Conservation (phyloP, 2,888 invertebrate species). For the Drosophila meridiana region DNA sequence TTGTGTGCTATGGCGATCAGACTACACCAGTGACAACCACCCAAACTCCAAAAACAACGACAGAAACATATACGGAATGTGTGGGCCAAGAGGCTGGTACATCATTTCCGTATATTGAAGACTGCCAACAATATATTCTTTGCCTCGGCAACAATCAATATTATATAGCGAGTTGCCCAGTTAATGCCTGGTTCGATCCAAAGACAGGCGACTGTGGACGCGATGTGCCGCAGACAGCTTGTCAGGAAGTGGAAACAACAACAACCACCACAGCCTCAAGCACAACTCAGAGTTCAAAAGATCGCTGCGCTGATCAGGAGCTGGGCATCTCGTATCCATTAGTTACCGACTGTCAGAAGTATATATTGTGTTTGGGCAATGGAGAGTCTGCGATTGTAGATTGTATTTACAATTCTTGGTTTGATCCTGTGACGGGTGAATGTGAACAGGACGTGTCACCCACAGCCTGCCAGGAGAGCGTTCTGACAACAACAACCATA, state of each 20-base stretch:
- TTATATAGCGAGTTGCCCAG: slow-evolving; percentile 51
- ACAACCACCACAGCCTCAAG: slow-evolving; percentile 30
- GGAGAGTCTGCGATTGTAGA: slow-evolving; percentile 43
- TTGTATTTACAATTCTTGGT: slow-evolving; percentile 68
- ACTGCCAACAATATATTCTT: slow-evolving; percentile 60
- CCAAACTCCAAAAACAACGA: not conserved
- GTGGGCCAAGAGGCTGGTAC: slow-evolving; percentile 26
- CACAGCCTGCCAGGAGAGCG: slow-evolving; percentile 49
- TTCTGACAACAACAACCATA: not conserved
- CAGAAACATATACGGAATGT: not conserved
- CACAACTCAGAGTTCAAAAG: slow-evolving; percentile 21
- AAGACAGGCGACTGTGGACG: slow-evolving; percentile 61
- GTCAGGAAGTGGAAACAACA: slow-evolving; percentile 25
- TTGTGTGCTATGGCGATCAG: slow-evolving; percentile 39
- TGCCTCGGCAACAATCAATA: slow-evolving; percentile 59
- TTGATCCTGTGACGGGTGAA: slow-evolving; percentile 59
- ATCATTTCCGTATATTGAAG: slow-evolving; percentile 32
- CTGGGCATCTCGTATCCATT: slow-evolving; percentile 54
- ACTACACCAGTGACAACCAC: slow-evolving; percentile 3
- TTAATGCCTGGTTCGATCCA: slow-evolving; percentile 67
- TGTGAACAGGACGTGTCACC: slow-evolving; percentile 67
- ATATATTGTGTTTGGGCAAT: slow-evolving; percentile 63
- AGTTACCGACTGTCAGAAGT: slow-evolving; percentile 56
- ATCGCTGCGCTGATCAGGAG: slow-evolving; percentile 47
- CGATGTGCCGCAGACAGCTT: slow-evolving; percentile 60